Conservation (phyloP, 1,140 invertebrate genomes). For the Zaprionus vittiger region DNA sequence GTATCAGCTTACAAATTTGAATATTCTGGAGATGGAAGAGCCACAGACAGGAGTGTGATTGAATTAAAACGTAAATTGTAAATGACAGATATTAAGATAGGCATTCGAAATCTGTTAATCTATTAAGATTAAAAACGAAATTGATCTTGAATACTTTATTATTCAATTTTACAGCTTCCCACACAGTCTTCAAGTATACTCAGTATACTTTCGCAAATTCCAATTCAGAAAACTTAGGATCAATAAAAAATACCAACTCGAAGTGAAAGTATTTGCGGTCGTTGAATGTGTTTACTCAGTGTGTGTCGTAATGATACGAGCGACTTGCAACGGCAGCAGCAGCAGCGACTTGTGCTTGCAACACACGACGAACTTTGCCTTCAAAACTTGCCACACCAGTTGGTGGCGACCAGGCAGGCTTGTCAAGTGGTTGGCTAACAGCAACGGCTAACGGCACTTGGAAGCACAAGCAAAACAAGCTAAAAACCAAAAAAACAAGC, state of each 20-base stretch:
- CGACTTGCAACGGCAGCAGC: neutral
- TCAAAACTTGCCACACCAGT: constrained; percentile 38
- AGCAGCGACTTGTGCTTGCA: neutral
- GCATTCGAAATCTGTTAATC: too few relatives aligned
- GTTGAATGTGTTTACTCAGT: neutral
- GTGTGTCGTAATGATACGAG: constrained; percentile 27
- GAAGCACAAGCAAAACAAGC: constrained; percentile 13
- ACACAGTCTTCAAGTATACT: neutral
- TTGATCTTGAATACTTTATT: too few relatives aligned
- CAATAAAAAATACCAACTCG: constrained; percentile 7
- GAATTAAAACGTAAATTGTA: neutral
- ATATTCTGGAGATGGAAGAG: constrained; percentile 3
- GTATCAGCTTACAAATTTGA: constrained; percentile 39
- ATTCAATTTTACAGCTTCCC: neutral
- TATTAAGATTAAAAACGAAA: too few relatives aligned
- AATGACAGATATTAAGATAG: too few relatives aligned
- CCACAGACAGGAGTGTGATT: neutral
- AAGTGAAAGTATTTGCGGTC: constrained; percentile 29
- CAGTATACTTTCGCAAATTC: neutral
- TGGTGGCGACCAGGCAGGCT: constrained; percentile 18
- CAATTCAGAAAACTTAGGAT: constrained; percentile 4
- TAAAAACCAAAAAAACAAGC: neutral
- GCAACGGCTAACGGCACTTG: constrained; percentile 32
- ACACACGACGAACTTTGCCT: constrained; percentile 28
- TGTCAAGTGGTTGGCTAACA: constrained; percentile 39